phyloP scores from a whole-genome alignment of 2,888 invertebrate species.

The Lasioglossum calceatum region DNA sequence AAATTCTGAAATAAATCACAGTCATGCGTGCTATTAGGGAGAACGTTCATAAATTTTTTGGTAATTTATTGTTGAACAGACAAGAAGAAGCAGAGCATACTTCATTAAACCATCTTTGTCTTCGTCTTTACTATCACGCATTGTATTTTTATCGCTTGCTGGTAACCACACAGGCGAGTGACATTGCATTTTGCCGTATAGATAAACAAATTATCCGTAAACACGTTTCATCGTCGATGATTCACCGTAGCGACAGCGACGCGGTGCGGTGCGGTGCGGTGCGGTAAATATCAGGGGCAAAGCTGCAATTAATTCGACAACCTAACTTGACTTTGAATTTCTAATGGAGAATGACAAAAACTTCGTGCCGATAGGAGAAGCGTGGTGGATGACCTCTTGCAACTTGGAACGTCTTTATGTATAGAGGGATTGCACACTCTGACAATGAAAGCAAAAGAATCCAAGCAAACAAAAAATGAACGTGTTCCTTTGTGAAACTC shows the following conservation, averaged over 20 bases:
- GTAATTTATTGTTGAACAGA: no score
- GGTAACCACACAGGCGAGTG: neutral
- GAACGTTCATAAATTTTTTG: no score
- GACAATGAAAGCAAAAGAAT: constrained; percentile 41
- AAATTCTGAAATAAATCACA: no score
- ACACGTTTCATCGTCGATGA: neutral
- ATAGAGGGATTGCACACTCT: neutral
- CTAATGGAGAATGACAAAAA: neutral
- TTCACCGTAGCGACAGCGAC: neutral
- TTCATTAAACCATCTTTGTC: neutral
- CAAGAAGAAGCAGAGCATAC: neutral
- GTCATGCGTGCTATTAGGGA: no score
- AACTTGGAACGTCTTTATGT: neutral
- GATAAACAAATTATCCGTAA: neutral
- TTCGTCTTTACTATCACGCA: neutral
- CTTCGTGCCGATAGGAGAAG: neutral
- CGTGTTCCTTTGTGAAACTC: constrained; percentile 68
- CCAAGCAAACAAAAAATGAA: constrained; percentile 57
- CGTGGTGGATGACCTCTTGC: neutral
- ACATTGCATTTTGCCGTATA: neutral
- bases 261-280: neutral
- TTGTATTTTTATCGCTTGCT: neutral
- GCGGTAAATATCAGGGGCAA: neutral
- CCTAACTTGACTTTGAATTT: neutral
- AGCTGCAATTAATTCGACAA: neutral